Conservation (phyloP, 2,113 vertebrate species). For the Suncus etruscus region DNA sequence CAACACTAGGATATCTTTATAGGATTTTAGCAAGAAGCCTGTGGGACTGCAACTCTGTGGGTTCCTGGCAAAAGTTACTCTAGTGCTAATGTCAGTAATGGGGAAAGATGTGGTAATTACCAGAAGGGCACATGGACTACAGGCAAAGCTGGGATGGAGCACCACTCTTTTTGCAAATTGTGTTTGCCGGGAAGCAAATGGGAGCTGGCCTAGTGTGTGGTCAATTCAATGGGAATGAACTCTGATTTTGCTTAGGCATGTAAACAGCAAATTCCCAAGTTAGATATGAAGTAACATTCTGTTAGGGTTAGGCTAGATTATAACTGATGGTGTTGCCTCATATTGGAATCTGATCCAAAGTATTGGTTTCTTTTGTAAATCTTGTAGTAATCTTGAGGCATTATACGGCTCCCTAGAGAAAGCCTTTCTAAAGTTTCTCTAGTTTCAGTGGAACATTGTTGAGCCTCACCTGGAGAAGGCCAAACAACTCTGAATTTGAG, state of each 20-base stretch:
- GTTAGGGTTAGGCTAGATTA: slow-evolving; percentile 50
- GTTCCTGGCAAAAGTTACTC: slow-evolving; percentile 17
- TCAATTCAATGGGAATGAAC: slow-evolving; percentile 20
- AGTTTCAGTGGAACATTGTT: slow-evolving; percentile 22
- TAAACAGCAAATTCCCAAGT: slow-evolving; percentile 69
- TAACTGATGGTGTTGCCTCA: slow-evolving; percentile 67
- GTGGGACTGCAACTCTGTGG: not conserved
- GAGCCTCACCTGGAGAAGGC: slow-evolving; percentile 51
- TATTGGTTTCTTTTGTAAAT: slow-evolving; percentile 52
- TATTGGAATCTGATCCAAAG: slow-evolving; percentile 50
- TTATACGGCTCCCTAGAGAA: not conserved
- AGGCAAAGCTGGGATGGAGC: not conserved
- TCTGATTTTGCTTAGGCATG: slow-evolving; percentile 51
- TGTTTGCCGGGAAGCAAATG: not conserved
- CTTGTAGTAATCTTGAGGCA: not conserved
- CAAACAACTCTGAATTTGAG: not conserved
- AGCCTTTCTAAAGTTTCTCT: slow-evolving; percentile 41
- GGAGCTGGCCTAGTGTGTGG: slow-evolving; percentile 28
- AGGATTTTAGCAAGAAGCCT: slow-evolving; percentile 22
- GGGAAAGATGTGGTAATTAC: slow-evolving; percentile 16
- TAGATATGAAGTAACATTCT: slow-evolving; percentile 52
- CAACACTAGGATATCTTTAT: not conserved
- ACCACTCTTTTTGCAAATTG: not conserved
- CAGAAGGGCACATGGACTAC: not conserved
- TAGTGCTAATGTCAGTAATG: not conserved